Percentiles rank a stretch among this genome's conserved stretches.
These are phyloP conservation scores for Diarsia dahlii DNA, from an alignment of 2,888 invertebrate genomes.

Conservation along the genomic window DNA sequence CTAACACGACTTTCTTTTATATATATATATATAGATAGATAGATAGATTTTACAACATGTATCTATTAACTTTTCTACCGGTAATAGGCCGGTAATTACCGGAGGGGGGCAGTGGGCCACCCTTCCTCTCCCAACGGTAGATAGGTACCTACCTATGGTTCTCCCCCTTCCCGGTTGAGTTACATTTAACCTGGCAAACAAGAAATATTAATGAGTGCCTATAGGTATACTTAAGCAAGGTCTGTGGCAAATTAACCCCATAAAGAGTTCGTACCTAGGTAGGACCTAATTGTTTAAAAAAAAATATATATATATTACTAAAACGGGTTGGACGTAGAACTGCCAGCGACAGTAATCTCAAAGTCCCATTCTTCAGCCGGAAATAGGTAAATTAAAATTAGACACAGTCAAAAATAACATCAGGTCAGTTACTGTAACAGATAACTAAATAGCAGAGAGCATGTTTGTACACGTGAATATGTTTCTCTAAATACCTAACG, in stretches of 20 bases:
- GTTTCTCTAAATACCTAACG: conserved; percentile 6
- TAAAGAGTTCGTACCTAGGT: too few species aligned
- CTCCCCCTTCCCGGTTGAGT: neutral
- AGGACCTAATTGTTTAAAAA: too few species aligned
- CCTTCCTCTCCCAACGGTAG: neutral
- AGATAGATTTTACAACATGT: too few species aligned
- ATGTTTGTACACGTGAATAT: conserved; percentile 26
- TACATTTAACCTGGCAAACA: neutral
- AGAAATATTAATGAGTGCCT: neutral
- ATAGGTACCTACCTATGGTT: neutral
- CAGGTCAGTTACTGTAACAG: conserved; percentile 6
- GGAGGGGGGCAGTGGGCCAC: neutral
- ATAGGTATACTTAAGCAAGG: too few species aligned
- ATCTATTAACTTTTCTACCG: neutral
- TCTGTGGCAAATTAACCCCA: neutral
- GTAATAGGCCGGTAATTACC: neutral
- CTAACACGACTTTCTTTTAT: too few species aligned
- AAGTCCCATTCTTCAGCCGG: neutral
- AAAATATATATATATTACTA: neutral
- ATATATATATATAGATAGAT: too few species aligned
- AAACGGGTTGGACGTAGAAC: neutral
- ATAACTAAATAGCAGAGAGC: neutral
- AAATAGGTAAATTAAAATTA: conserved; percentile 8
- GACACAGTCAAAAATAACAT: conserved; percentile 20
- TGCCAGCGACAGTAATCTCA: neutral